Percentiles rank a stretch among this genome's conserved stretches.
These are phyloP conservation scores for Holothuria scabra DNA, from an alignment of 53 echinoderm and acorn worm species.

Conservation along the genomic window DNA sequence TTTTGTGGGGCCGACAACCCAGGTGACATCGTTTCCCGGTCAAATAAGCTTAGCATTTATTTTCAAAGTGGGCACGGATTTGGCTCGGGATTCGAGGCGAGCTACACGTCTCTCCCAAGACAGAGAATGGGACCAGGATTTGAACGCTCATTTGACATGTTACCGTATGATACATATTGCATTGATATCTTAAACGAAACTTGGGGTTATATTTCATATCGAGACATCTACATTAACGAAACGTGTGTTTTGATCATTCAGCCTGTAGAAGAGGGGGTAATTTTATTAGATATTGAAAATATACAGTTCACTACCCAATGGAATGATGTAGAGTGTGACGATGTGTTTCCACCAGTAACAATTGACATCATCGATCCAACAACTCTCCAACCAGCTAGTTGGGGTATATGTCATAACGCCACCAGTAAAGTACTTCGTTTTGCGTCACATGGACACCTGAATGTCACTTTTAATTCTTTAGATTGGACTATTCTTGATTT, in stretches of 20 bases:
- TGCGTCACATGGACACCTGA: not conserved
- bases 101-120: not conserved
- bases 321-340: conserved; percentile 2
- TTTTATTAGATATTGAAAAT: not conserved
- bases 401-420: not conserved
- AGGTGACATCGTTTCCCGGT: not conserved
- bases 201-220: conserved; percentile 17
- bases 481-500: not conserved
- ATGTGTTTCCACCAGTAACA: conserved; percentile 2
- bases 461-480: conserved; percentile 12
- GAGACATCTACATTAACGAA: not conserved
- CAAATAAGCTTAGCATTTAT: conserved; percentile 22
- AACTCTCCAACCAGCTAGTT: not conserved
- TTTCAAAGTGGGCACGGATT: conserved; percentile 43
- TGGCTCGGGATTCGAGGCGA: conserved; percentile 9
- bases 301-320: not conserved
- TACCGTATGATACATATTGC: not conserved
- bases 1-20: conserved; percentile 29
- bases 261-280: not conserved
- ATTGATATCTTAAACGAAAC: conserved; percentile 15
- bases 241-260: conserved; percentile 15
- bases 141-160: conserved; percentile 14
- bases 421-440: not conserved
- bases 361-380: not conserved
- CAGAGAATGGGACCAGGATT: not conserved